Percentiles rank a stretch among this genome's conserved stretches.
Conservation (phyloP, 2,113 vertebrate genomes). For the Pitta sordida region DNA sequence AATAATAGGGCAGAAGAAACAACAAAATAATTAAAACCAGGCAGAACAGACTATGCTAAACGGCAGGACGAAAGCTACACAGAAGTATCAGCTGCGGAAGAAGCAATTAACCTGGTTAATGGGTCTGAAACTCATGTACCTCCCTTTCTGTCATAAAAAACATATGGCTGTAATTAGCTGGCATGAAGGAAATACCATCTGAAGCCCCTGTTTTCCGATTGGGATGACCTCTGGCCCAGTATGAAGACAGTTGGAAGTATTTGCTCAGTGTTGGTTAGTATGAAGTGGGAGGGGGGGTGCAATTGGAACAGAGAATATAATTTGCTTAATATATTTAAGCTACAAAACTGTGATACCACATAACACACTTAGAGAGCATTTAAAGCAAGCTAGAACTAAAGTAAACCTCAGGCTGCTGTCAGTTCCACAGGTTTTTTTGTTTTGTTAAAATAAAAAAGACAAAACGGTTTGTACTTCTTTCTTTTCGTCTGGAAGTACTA, state of each 20-base stretch:
- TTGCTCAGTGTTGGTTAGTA: not conserved
- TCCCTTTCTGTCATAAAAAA: conserved; percentile 21
- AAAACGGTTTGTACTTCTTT: not conserved
- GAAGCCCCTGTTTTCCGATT: conserved; percentile 62
- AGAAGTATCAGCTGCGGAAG: conserved; percentile 24
- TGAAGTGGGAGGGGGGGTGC: not conserved
- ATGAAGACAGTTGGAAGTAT: conserved; percentile 51
- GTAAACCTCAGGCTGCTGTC: not conserved
- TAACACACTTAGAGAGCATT: not conserved
- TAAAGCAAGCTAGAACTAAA: not conserved
- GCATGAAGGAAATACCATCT: conserved; percentile 60
- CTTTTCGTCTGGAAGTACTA: not conserved
- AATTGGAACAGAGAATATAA: not conserved
- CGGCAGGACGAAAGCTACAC: not conserved
- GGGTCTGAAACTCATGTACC: not conserved
- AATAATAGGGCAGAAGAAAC: not conserved
- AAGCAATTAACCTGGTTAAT: conserved; percentile 25
- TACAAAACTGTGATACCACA: not conserved
- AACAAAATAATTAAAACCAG: conserved; percentile 43
- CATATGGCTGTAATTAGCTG: conserved; percentile 68
- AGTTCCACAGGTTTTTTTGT: not conserved
- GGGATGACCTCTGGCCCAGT: conserved; percentile 41
- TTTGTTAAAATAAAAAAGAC: not conserved
- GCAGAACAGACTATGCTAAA: not conserved
- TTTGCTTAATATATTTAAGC: conserved; percentile 2